Conservation (phyloP, 2,113 vertebrate genomes). For the Lagopus leucura region DNA sequence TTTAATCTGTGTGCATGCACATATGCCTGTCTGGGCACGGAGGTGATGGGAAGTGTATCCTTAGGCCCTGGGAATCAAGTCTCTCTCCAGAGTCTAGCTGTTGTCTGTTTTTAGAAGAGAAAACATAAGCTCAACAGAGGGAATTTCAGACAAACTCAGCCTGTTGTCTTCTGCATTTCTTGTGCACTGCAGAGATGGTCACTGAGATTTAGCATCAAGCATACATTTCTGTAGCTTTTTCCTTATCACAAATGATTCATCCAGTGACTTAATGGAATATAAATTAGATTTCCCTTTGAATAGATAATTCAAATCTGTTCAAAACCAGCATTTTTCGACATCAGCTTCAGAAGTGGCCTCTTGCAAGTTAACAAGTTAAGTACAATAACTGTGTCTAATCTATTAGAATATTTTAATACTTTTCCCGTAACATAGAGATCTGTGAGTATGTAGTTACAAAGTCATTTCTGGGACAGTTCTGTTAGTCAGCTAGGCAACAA, state of each 20-base stretch:
- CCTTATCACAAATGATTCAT: not conserved
- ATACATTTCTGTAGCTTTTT: not conserved
- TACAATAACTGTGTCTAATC: not conserved
- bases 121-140: not conserved
- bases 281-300: conserved; percentile 2
- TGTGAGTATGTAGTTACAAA: not conserved
- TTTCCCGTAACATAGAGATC: not conserved
- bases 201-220: not conserved
- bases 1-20: not conserved
- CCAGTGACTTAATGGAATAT: not conserved
- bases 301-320: not conserved
- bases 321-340: not conserved
- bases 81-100: not conserved
- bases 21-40: not conserved
- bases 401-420: not conserved
- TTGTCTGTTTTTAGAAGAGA: not conserved
- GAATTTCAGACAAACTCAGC: not conserved
- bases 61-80: not conserved
- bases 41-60: not conserved
- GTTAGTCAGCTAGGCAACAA: not conserved
- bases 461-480: not conserved
- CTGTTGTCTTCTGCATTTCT: not conserved
- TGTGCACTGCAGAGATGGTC: not conserved
- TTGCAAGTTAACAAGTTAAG: not conserved
- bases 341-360: not conserved